A percentile compares a stretch with the other conserved stretches of the same genome.
These are phyloP conservation scores for Parus major DNA, from an alignment of 2,113 vertebrate species.

Conservation along the genomic window DNA sequence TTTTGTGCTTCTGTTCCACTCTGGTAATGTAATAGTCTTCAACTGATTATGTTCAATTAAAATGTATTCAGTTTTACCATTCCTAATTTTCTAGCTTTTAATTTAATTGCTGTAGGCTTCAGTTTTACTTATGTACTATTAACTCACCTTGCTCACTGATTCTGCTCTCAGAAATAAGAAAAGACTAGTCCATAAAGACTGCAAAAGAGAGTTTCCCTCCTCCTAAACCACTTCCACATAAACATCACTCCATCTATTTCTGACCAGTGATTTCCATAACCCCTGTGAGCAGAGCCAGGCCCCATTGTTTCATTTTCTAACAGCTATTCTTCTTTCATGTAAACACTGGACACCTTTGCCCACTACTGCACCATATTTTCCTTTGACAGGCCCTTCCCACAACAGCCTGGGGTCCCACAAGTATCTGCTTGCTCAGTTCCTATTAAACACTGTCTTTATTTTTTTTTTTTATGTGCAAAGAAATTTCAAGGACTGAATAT, in stretches of 20 bases:
- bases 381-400: neutral
- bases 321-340: neutral
- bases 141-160: conserved; percentile 33
- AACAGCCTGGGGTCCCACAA: neutral
- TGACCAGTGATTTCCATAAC: neutral
- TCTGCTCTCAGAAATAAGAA: conserved; percentile 35
- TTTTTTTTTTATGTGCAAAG: neutral
- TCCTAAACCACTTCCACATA: neutral
- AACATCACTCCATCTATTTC: neutral
- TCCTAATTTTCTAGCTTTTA: conserved; percentile 62
- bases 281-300: neutral
- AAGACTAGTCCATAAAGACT: neutral
- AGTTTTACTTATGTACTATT: conserved; percentile 57
- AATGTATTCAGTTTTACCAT: conserved; percentile 67
- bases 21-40: conserved; percentile 74
- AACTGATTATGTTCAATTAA: conserved; percentile 72
- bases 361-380: neutral
- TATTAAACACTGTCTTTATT: neutral
- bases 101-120: conserved; percentile 66
- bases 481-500: neutral
- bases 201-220: neutral
- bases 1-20: conserved; percentile 65
- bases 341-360: neutral
- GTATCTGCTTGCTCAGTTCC: neutral
- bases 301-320: neutral